Base-by-base conservation (phyloP, 2,797 vertebrate species). In the Arrhamphus sclerolepis region DNA sequence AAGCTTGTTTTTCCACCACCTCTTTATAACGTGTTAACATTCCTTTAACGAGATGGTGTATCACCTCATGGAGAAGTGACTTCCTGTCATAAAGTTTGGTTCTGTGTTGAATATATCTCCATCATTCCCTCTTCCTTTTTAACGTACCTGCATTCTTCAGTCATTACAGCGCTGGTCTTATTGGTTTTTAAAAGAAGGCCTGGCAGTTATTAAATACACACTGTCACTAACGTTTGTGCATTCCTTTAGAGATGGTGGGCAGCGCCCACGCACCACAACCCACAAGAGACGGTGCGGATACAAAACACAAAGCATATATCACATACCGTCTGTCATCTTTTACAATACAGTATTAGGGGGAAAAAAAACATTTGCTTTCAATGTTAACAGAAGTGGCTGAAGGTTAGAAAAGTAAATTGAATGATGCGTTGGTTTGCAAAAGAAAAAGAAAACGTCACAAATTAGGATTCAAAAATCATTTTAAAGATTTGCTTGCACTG, bases 61-160 rank as follows among this genome's bases (percentile, higher is more conserved):
- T 83, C 80, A 66, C 71, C 70, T 77, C 44, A 46, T 49, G 28
- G 26, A 70, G 52, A 48, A 17, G n/a, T 21, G 20, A 77, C 89
- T 89, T 90, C 83, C 85, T 82, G 73, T 60, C 77, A 26, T 54
- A 68, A 21, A 50, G 24, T 51, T 46, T 72, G 39, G 50, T 46
- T 20, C 11, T 49, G 50, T 22, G 8, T 66, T 72, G 64, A 81
- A 77, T 72, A 24, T 44, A 24, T 84, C 56, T 41, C 63, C 69
- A 81, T 73, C 56, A 65, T 76, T 78, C 51, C 42, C 66, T 56
- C 62, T 60, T 64, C 60, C 76, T 46, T 63, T 47, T 73, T 77
- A 92, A 92, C 90, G 88, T 89, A 83, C 81, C 6, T 0, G 0
- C 90, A 92, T 93, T 92, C 89, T 70, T 92, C 44, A 51, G 67